phyloP scores from a whole-genome alignment of 2,113 vertebrate genomes.

The Gobius niger region DNA sequence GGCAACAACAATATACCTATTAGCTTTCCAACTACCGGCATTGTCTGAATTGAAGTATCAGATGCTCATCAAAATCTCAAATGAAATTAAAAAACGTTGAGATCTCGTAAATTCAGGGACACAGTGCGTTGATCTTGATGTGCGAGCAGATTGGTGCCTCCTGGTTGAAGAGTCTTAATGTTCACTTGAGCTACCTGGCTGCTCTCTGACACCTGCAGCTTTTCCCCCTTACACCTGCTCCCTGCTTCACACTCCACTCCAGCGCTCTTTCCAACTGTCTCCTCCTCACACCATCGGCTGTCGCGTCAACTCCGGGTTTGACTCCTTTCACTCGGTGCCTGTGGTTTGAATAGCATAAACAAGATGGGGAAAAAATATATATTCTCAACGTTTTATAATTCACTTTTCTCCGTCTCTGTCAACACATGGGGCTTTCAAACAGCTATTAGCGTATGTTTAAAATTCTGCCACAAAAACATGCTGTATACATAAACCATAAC shows the following conservation, averaged over 20 bases:
- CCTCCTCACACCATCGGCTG: slow-evolving; percentile 26
- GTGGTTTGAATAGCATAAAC: background rate
- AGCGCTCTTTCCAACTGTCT: slow-evolving; percentile 36
- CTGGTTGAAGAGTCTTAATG: slow-evolving; percentile 33
- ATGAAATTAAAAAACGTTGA: background rate
- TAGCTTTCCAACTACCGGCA: background rate
- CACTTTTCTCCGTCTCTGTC: no score
- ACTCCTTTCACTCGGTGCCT: background rate
- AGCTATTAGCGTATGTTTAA: background rate
- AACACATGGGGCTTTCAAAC: background rate
- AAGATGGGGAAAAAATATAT: background rate
- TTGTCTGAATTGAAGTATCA: background rate
- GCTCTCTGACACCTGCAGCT: slow-evolving; percentile 21
- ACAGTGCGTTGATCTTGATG: background rate
- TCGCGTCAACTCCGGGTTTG: slow-evolving; percentile 30
- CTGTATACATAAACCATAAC: background rate
- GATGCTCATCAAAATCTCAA: background rate
- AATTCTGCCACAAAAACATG: background rate
- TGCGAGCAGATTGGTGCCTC: slow-evolving; percentile 9
- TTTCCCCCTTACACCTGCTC: slow-evolving; percentile 56
- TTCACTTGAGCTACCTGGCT: slow-evolving; percentile 30
- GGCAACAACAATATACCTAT: background rate
- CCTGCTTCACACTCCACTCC: slow-evolving; percentile 41
- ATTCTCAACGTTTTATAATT: no score
- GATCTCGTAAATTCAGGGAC: background rate